Evolutionary conservation across 1,140 invertebrate species (phyloP).

Genomic region (Nilaparvata lugens): DNA sequence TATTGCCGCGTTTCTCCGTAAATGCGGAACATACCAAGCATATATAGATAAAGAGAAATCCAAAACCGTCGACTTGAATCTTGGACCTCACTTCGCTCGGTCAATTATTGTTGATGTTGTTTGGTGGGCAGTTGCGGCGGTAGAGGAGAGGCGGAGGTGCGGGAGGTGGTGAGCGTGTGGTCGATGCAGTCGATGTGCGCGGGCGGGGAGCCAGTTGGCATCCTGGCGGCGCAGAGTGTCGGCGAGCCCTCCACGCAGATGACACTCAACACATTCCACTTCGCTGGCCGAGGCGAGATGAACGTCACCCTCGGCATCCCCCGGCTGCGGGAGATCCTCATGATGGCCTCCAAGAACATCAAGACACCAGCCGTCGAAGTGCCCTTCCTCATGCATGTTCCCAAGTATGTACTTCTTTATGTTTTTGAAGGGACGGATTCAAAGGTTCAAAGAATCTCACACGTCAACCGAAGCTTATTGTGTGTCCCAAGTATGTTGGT

Average conservation of each 20-base stretch:
- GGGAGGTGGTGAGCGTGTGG: slow-evolving; percentile 67
- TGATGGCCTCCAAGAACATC: slow-evolving; percentile 82
- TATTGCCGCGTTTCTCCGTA: no score
- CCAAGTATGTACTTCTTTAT: slow-evolving; percentile 33
- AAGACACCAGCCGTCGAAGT: slow-evolving; percentile 96
- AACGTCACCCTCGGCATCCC: slow-evolving; percentile 98
- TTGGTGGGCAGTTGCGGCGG: background rate
- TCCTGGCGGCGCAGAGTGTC: slow-evolving; percentile 91
- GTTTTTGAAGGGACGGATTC: no score
- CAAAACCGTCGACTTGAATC: no score
- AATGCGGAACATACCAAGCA: no score
- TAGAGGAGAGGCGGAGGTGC: slow-evolving; percentile 35
- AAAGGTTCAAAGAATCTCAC: no score
- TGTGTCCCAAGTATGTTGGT: no score
- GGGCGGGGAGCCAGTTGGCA: slow-evolving; percentile 93
- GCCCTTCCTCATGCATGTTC: slow-evolving; percentile 52
- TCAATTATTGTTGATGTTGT: background rate
- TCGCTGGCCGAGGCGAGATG: slow-evolving; percentile 99
- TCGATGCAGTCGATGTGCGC: slow-evolving; percentile 63
- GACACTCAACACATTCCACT: slow-evolving; percentile 99
- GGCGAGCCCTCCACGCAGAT: slow-evolving; percentile 99
- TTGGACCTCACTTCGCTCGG: no score
- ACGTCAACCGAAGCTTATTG: no score
- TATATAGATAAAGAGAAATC: no score
- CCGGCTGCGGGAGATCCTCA: slow-evolving; percentile 90